Evolutionary conservation across 2,888 invertebrate species (phyloP).

Genomic region (Macaria liturata): DNA sequence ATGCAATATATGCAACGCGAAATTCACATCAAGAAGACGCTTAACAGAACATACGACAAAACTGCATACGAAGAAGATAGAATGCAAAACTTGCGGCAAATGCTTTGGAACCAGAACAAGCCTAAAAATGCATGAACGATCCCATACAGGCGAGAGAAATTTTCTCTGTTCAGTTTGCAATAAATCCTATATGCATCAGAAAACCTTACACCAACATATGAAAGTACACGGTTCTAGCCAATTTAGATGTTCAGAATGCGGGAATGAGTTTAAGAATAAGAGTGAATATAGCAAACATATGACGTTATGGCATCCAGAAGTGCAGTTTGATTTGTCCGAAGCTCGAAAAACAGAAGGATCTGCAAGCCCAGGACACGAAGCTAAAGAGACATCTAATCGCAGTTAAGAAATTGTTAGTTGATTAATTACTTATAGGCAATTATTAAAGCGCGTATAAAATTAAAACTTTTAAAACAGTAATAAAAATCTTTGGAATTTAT

Average conservation of each 20-base stretch:
- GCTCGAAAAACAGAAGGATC: too few species aligned
- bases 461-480: too few species aligned
- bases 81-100: conserved; percentile 70
- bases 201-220: conserved; percentile 73
- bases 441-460: too few species aligned
- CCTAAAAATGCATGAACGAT: conserved; percentile 68
- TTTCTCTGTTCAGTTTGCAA: conserved; percentile 68
- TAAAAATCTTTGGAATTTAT: too few species aligned
- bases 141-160: conserved; percentile 71
- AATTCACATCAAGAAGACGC: conserved; percentile 64
- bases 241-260: conserved; percentile 65
- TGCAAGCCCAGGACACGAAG: too few species aligned
- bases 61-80: conserved; percentile 67
- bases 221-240: conserved; percentile 62
- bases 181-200: conserved; percentile 73
- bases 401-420: too few species aligned
- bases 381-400: too few species aligned
- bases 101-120: conserved; percentile 69
- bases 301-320: conserved; percentile 73
- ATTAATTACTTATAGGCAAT: too few species aligned
- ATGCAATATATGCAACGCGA: conserved; percentile 62
- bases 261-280: conserved; percentile 63
- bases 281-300: conserved; percentile 70
- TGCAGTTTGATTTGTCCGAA: conserved; percentile 39
- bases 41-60: conserved; percentile 73